phyloP scores from a whole-genome alignment of 2,797 vertebrate species.

The Enteromius treurensis region DNA sequence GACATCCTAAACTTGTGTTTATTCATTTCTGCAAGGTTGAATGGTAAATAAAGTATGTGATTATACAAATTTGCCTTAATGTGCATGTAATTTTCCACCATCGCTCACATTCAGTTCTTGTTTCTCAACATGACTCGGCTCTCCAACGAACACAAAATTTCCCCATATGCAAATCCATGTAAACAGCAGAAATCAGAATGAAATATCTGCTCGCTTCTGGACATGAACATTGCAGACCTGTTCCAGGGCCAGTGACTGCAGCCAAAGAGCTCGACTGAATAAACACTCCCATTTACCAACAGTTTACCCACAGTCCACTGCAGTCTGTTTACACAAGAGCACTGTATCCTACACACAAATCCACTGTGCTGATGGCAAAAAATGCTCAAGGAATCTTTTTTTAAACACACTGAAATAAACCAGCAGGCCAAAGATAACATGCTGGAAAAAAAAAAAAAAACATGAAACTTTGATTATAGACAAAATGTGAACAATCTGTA shows the following conservation, averaged over 20 bases:
- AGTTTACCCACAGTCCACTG: constrained; percentile 64
- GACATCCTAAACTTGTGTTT: not conserved
- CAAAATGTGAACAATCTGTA: constrained; percentile 8
- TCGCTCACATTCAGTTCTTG: constrained; percentile 48
- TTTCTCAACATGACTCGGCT: constrained; percentile 31
- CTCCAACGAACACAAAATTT: constrained; percentile 42
- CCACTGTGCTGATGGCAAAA: constrained; percentile 60
- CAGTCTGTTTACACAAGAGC: constrained; percentile 70
- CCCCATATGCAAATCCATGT: constrained; percentile 63
- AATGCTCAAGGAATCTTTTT: constrained; percentile 71
- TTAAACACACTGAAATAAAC: constrained; percentile 68
- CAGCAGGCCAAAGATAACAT: constrained; percentile 58
- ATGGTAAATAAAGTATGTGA: constrained; percentile 27
- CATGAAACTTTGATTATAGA: constrained; percentile 46
- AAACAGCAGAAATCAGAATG: constrained; percentile 68
- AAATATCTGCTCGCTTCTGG: constrained; percentile 59
- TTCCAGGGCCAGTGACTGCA: constrained; percentile 59
- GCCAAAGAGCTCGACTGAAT: constrained; percentile 66
- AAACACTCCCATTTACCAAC: constrained; percentile 71
- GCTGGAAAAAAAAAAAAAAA: constrained; percentile 48
- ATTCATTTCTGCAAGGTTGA: not conserved
- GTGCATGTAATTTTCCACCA: constrained; percentile 46
- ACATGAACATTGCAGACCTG: constrained; percentile 63
- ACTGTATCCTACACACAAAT: constrained; percentile 66
- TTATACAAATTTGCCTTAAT: constrained; percentile 38